Conservation (phyloP, 2,113 vertebrate species). For the Nematolebias whitei region DNA sequence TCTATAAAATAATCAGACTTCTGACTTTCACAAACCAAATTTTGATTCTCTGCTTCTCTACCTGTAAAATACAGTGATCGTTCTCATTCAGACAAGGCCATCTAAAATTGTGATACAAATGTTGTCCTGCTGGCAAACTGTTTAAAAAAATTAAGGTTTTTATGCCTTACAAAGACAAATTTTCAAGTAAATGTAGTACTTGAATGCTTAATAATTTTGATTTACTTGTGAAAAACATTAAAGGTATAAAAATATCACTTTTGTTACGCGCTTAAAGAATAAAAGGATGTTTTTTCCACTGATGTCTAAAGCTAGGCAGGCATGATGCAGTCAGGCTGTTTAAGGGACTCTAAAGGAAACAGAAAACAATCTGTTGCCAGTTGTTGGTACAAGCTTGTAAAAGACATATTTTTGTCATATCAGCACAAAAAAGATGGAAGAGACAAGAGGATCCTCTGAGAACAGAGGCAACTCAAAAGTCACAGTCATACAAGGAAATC, state of each 20-base stretch:
- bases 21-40: neutral
- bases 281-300: constrained; percentile 5
- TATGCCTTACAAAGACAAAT: too few relatives aligned
- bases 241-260: too few relatives aligned
- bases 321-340: constrained; percentile 23
- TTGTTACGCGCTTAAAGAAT: neutral
- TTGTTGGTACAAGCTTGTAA: neutral
- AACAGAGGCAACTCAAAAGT: constrained; percentile 14
- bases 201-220: too few relatives aligned
- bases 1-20: neutral
- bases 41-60: neutral
- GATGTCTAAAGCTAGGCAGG: constrained; percentile 29
- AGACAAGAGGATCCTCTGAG: constrained; percentile 33
- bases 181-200: too few relatives aligned
- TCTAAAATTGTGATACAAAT: neutral
- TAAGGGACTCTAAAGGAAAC: neutral
- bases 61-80: neutral
- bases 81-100: neutral
- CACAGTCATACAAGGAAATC: constrained; percentile 10
- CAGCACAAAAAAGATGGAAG: constrained; percentile 27
- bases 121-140: neutral
- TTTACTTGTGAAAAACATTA: too few relatives aligned
- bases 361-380: constrained; percentile 1
- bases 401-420: neutral
- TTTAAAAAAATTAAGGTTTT: neutral